Conservation (phyloP, 64 coral and sea anemone genomes). For the Stylophora pistillata region DNA sequence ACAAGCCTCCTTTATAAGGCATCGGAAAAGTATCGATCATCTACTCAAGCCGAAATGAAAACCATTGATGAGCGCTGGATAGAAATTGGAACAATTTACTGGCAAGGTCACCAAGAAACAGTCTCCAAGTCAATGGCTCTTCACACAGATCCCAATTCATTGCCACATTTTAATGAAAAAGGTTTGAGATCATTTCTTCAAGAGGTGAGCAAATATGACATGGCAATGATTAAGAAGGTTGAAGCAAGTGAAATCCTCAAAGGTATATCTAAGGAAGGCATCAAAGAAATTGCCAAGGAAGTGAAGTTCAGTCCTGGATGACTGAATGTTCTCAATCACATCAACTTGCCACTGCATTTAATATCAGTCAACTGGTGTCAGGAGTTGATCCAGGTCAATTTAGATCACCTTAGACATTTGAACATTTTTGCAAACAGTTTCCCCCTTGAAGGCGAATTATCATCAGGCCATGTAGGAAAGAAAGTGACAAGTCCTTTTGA, state of each 20-base stretch:
- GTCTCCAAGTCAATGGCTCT: slow-evolving; percentile 42
- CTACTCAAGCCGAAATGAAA: slow-evolving; percentile 51
- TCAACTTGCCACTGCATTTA: slow-evolving; percentile 79
- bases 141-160: not conserved
- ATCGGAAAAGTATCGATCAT: slow-evolving; percentile 67
- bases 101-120: slow-evolving; percentile 42
- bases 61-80: slow-evolving; percentile 72
- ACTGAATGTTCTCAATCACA: slow-evolving; percentile 64
- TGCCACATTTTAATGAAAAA: slow-evolving; percentile 44
- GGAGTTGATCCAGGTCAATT: slow-evolving; percentile 74
- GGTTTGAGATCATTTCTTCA: slow-evolving; percentile 63
- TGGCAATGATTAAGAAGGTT: slow-evolving; percentile 58
- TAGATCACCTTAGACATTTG: slow-evolving; percentile 69
- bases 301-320: slow-evolving; percentile 77
- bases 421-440: slow-evolving; percentile 77
- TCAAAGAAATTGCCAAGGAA: slow-evolving; percentile 62
- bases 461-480: slow-evolving; percentile 72
- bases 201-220: slow-evolving; percentile 68
- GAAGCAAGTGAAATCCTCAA: slow-evolving; percentile 81
- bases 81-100: slow-evolving; percentile 49
- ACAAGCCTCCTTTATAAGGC: slow-evolving; percentile 81
- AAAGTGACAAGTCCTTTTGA: slow-evolving; percentile 72
- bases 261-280: slow-evolving; percentile 75
- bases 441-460: slow-evolving; percentile 61
- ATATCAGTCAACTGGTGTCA: slow-evolving; percentile 96